Percentiles rank a stretch among this genome's conserved stretches.
Evolutionary conservation across 2,797 vertebrate genomes (phyloP).

Genomic region (Aphelocoma californica): DNA sequence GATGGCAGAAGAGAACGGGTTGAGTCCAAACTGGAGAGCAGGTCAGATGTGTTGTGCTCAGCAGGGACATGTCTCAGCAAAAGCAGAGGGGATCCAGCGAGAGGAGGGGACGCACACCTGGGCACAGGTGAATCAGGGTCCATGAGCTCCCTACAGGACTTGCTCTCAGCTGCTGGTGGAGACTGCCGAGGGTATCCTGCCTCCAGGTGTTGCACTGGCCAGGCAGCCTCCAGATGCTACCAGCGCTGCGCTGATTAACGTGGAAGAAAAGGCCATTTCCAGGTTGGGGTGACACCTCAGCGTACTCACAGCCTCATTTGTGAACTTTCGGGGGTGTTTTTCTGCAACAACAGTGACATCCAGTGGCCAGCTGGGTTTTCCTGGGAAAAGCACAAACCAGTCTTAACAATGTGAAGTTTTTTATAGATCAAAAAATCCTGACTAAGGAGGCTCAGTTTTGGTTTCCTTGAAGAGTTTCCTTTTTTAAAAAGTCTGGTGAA

Average conservation of each 20-base stretch:
- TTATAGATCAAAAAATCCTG: not conserved
- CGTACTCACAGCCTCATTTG: slow-evolving; percentile 13
- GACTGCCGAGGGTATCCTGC: not conserved
- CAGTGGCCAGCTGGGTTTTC: slow-evolving; percentile 41
- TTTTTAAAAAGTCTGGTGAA: not conserved
- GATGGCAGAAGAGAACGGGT: not conserved
- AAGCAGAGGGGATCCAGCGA: not conserved
- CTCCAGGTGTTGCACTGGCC: not conserved
- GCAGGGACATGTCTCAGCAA: not conserved
- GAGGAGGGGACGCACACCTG: not conserved
- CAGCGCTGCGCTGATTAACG: not conserved
- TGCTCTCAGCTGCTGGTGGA: not conserved
- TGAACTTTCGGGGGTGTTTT: not conserved
- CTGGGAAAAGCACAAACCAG: not conserved
- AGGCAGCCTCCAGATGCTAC: not conserved
- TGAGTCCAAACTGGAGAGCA: not conserved
- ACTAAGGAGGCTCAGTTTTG: not conserved
- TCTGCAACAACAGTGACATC: slow-evolving; percentile 65
- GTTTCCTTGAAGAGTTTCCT: not conserved
- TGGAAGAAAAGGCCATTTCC: not conserved
- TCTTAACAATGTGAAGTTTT: not conserved
- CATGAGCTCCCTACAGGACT: accelerated
- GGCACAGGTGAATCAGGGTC: not conserved
- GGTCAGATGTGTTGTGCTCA: not conserved
- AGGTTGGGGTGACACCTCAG: not conserved